These are phyloP conservation scores for Ariolimax columbianus DNA, from an alignment of 2,888 invertebrate species.

Conservation along the genomic window DNA sequence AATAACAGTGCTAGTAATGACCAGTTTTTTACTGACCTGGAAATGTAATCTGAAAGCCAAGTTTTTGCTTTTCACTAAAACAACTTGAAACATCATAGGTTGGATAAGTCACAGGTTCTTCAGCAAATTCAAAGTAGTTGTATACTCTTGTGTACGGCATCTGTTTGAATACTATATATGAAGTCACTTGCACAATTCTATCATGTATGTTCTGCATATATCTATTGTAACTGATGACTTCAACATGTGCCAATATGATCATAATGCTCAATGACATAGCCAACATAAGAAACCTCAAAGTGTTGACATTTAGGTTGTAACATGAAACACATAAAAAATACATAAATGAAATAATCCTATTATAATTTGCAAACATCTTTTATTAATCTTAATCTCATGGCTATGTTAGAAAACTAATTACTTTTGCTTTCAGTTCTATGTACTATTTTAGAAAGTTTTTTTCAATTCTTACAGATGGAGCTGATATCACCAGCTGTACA, in stretches of 20 bases:
- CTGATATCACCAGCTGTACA: constrained; percentile 35
- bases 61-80: constrained; percentile 53
- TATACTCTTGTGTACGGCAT: constrained; percentile 53
- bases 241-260: neutral
- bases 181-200: neutral
- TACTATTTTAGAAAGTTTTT: neutral
- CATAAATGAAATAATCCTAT: no score
- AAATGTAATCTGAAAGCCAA: constrained; percentile 37
- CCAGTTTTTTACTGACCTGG: constrained; percentile 19
- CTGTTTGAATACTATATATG: constrained; percentile 48
- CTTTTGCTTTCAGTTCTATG: no score
- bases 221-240: neutral
- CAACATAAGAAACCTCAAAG: no score
- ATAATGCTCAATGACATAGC: no score
- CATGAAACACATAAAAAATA: no score
- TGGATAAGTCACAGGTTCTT: constrained; percentile 60
- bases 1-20: neutral
- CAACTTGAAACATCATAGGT: constrained; percentile 68
- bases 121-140: constrained; percentile 68
- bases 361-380: no score
- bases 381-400: no score
- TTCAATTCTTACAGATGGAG: constrained; percentile 21
- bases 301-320: no score
- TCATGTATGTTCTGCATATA: neutral
- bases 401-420: no score